Conservation (phyloP, 2,888 invertebrate genomes). For the Pyralis farinalis region DNA sequence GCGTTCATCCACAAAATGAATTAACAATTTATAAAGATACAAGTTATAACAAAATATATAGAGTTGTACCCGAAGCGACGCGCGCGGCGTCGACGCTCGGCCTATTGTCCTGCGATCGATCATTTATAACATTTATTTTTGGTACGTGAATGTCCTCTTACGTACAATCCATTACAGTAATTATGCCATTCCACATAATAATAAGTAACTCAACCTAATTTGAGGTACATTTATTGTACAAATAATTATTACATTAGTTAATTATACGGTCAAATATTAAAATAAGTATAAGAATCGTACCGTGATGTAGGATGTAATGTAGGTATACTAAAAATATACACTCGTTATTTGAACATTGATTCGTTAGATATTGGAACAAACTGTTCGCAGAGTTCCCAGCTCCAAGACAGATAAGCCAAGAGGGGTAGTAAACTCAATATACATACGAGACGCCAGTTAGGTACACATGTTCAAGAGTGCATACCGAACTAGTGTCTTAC, state of each 20-base stretch:
- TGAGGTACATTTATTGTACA: not conserved
- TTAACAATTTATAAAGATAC: slow-evolving; percentile 60
- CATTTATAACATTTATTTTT: slow-evolving; percentile 48
- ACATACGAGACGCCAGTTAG: no score
- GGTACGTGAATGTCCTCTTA: slow-evolving; percentile 67
- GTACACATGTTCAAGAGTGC: no score
- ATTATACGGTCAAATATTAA: slow-evolving; percentile 5
- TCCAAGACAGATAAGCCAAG: no score
- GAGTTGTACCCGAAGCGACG: slow-evolving; percentile 32
- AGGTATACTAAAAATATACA: no score
- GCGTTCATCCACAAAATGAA: slow-evolving; percentile 56
- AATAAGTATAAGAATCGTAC: no score
- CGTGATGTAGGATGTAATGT: no score
- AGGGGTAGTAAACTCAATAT: no score
- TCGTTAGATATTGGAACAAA: not conserved
- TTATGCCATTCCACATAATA: slow-evolving; percentile 34
- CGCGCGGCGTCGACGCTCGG: slow-evolving; percentile 31
- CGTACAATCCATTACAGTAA: slow-evolving; percentile 53
- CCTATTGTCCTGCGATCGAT: slow-evolving; percentile 39
- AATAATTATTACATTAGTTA: not conserved
- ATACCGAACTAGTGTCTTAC: no score
- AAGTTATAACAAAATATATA: slow-evolving; percentile 63
- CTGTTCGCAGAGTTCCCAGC: not conserved
- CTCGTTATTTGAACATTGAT: not conserved
- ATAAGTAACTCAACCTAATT: slow-evolving; percentile 1